A percentile compares a stretch with the other conserved stretches of the same genome.
phyloP scores from a whole-genome alignment of 2,888 invertebrate genomes.

The Diaprepes abbreviatus region DNA sequence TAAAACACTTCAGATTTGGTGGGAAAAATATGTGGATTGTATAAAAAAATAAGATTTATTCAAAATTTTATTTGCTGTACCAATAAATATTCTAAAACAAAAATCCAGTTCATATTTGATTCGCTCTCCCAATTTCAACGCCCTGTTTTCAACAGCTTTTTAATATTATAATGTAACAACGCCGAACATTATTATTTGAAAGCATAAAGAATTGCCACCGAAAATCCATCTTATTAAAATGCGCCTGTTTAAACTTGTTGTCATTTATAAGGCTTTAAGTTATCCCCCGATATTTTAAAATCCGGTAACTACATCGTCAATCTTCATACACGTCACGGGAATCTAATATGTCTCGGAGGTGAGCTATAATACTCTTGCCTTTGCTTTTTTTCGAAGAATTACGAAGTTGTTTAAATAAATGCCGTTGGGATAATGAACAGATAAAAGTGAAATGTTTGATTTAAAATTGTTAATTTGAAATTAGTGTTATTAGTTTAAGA shows the following conservation, averaged over 20 bases:
- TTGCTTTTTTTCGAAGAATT: not conserved
- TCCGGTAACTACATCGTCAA: conserved; percentile 51
- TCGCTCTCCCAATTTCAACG: too few species aligned
- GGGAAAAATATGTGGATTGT: too few species aligned
- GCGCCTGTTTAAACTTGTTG: conserved; percentile 54
- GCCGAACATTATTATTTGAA: conserved; percentile 38
- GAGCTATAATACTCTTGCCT: conserved; percentile 28
- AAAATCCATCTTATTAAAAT: conserved; percentile 45
- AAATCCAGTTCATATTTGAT: too few species aligned
- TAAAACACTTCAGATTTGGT: too few species aligned
- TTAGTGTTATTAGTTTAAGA: not conserved
- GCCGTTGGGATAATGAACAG: not conserved
- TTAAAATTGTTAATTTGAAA: not conserved
- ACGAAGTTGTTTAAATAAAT: not conserved
- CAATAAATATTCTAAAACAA: too few species aligned
- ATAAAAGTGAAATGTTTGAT: too few species aligned
- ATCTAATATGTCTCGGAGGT: conserved; percentile 43
- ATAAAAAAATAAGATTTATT: too few species aligned
- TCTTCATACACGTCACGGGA: conserved; percentile 47
- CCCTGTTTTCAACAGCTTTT: not conserved
- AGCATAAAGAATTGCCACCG: conserved; percentile 38
- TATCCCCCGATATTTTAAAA: conserved; percentile 55
- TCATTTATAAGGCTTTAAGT: conserved; percentile 58
- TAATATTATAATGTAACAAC: conserved; percentile 22
- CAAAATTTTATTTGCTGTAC: too few species aligned